A percentile compares a stretch with the other conserved stretches of the same genome.
Evolutionary conservation across 1,140 invertebrate genomes (phyloP).

Genomic region (Hylaeus anthracinus): DNA sequence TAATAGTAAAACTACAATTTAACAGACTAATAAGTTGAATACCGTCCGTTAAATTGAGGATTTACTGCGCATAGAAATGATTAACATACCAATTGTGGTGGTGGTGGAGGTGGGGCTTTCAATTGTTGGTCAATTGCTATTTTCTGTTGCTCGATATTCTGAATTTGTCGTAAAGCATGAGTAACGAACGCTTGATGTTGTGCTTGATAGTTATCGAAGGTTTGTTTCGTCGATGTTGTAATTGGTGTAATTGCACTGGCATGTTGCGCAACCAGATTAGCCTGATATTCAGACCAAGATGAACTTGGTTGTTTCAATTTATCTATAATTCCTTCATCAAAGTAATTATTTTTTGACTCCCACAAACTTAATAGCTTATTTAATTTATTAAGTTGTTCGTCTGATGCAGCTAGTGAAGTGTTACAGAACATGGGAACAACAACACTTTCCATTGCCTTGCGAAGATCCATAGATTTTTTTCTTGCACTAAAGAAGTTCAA

Average conservation of each 20-base stretch:
- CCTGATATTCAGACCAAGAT: constrained; percentile 92
- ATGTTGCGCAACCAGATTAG: constrained; percentile 89
- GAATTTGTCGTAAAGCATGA: constrained; percentile 94
- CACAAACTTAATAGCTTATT: constrained; percentile 95
- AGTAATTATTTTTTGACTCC: constrained; percentile 98
- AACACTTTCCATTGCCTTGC: constrained; percentile 94
- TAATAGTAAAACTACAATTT: no score
- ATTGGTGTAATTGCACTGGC: constrained; percentile 88
- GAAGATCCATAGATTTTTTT: constrained; percentile 96
- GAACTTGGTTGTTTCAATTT: constrained; percentile 89
- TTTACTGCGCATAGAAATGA: neutral
- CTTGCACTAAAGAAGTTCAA: constrained; percentile 87
- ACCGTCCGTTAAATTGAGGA: no score
- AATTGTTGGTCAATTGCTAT: constrained; percentile 87
- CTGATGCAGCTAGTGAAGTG: constrained; percentile 89
- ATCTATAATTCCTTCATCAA: constrained; percentile 91
- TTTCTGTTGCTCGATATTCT: constrained; percentile 91
- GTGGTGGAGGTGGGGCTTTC: constrained; percentile 73
- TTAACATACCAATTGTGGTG: constrained; percentile 67
- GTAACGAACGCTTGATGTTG: constrained; percentile 97
- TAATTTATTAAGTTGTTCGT: constrained; percentile 94
- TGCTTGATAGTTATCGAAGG: constrained; percentile 92
- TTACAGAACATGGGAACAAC: constrained; percentile 98
- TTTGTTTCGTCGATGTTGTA: constrained; percentile 87
- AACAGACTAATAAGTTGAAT: no score